Percentiles rank a stretch among this genome's conserved stretches.
phyloP scores from a whole-genome alignment of 2,113 vertebrate species.

The Ictidomys tridecemlineatus region DNA sequence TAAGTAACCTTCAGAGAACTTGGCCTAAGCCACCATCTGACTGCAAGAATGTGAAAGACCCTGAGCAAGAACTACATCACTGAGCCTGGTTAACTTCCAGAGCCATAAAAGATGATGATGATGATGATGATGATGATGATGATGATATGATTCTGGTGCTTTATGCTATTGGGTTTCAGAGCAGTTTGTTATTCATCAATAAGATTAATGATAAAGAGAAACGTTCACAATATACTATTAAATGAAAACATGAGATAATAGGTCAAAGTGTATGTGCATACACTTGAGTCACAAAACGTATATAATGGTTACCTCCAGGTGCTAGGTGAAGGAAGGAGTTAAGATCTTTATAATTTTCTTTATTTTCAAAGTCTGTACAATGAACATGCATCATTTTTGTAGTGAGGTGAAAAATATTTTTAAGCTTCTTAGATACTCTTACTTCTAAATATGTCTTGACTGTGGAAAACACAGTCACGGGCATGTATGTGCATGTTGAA shows the following conservation, averaged over 20 bases:
- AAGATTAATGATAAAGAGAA: not conserved
- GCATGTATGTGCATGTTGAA: not conserved
- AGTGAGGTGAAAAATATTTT: not conserved
- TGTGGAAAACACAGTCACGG: not conserved
- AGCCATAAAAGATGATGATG: not conserved
- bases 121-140: not conserved
- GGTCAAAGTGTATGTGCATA: not conserved
- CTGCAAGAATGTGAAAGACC: not conserved
- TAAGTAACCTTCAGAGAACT: not conserved
- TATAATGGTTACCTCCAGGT: not conserved
- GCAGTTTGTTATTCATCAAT: not conserved
- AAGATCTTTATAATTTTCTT: not conserved
- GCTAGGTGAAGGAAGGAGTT: not conserved
- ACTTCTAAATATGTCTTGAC: not conserved
- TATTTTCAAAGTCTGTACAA: constrained; percentile 7
- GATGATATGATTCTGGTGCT: not conserved
- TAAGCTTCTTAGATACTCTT: not conserved
- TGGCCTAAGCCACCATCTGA: not conserved
- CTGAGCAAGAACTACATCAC: not conserved
- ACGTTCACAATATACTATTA: not conserved
- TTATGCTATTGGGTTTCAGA: not conserved
- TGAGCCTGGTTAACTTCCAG: not conserved
- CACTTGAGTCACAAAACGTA: not conserved
- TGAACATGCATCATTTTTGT: not conserved
- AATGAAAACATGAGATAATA: not conserved